phyloP scores from a whole-genome alignment of 2,113 vertebrate species.

The Mungos mungo region DNA sequence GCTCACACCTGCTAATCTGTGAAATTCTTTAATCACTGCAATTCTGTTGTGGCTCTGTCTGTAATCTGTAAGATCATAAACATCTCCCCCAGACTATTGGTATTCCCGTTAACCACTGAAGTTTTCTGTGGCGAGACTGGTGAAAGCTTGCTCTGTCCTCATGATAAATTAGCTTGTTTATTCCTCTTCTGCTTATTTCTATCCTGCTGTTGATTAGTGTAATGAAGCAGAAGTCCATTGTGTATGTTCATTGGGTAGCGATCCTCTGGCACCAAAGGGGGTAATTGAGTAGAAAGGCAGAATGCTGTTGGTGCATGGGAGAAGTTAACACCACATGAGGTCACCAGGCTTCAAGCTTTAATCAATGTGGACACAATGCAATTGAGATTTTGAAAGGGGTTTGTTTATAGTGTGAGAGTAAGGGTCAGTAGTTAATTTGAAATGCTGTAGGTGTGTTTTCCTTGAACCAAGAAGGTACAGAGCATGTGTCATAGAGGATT shows the following conservation, averaged over 20 bases:
- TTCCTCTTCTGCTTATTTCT: constrained; percentile 86
- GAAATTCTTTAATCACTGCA: constrained; percentile 33
- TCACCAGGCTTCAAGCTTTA: constrained; percentile 87
- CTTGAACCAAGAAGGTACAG: constrained; percentile 73
- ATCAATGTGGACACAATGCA: constrained; percentile 90
- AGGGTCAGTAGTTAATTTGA: constrained; percentile 83
- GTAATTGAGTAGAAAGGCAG: constrained; percentile 96
- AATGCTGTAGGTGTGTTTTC: constrained; percentile 82
- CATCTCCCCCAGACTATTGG: constrained; percentile 59
- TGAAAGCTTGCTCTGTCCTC: constrained; percentile 78
- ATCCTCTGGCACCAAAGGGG: constrained; percentile 84
- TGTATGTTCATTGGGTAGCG: constrained; percentile 90
- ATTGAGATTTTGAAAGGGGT: constrained; percentile 85
- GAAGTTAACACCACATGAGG: constrained; percentile 90
- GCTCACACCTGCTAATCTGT: constrained; percentile 58
- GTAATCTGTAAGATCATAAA: constrained; percentile 63
- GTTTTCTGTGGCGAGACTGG: constrained; percentile 69
- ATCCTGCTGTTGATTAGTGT: constrained; percentile 91
- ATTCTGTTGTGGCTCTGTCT: constrained; percentile 42
- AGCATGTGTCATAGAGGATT: constrained; percentile 47
- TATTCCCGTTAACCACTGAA: constrained; percentile 62
- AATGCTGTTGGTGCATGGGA: constrained; percentile 88
- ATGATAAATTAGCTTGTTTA: constrained; percentile 95
- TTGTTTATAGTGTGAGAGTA: constrained; percentile 81
- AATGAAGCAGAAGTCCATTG: constrained; percentile 96